Evolutionary conservation across 1,140 invertebrate species (phyloP).

Genomic region (Drosophila takahashii): DNA sequence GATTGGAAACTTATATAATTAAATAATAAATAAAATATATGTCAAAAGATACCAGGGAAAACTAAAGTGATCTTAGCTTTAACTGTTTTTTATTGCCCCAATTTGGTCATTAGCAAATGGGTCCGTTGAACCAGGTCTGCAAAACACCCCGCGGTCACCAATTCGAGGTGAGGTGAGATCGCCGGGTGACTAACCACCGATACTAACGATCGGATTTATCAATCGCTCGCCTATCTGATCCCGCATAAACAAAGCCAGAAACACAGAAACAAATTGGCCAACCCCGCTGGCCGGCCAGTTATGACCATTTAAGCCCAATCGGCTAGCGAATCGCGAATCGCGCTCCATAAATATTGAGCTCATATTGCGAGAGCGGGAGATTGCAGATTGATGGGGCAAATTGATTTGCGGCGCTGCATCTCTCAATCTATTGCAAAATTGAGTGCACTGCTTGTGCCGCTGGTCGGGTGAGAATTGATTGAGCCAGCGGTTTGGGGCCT

Average conservation of each 20-base stretch:
- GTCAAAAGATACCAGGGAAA: too few species aligned
- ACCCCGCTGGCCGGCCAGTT: slow-evolving; percentile 39
- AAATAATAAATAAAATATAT: too few species aligned
- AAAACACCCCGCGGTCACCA: slow-evolving; percentile 6
- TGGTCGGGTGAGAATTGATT: slow-evolving; percentile 53
- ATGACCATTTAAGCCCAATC: slow-evolving; percentile 62
- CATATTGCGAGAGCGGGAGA: slow-evolving; percentile 27
- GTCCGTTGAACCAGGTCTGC: slow-evolving; percentile 22
- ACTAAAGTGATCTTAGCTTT: too few species aligned
- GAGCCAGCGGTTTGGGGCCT: slow-evolving; percentile 28
- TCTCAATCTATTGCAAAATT: slow-evolving; percentile 55
- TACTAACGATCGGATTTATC: slow-evolving; percentile 29
- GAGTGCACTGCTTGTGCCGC: slow-evolving; percentile 26
- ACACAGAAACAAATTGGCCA: slow-evolving; percentile 52
- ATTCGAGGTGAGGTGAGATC: slow-evolving; percentile 35
- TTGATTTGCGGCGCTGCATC: slow-evolving; percentile 66
- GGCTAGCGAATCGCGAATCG: slow-evolving; percentile 33
- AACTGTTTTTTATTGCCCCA: slow-evolving; percentile 3
- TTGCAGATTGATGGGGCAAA: slow-evolving; percentile 57
- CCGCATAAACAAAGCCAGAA: slow-evolving; percentile 19
- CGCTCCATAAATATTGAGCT: slow-evolving; percentile 61
- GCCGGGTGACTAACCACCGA: slow-evolving; percentile 32
- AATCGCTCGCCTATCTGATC: slow-evolving; percentile 35
- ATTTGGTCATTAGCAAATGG: slow-evolving; percentile 29
- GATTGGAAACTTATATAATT: too few species aligned